Evolutionary conservation across 2,888 invertebrate species (phyloP).

Genomic region (Habrosyne pyritoides): DNA sequence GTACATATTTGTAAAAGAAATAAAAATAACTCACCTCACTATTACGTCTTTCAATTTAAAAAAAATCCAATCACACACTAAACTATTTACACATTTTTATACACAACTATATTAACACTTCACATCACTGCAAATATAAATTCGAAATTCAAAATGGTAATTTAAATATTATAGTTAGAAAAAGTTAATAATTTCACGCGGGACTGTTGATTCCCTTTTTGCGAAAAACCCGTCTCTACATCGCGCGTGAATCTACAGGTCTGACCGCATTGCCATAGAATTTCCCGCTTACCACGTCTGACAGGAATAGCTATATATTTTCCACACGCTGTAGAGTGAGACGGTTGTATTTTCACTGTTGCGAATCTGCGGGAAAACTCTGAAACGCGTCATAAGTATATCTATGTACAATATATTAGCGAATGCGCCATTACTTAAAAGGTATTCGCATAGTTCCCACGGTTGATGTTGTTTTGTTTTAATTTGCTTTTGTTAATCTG

Average conservation of each 20-base stretch:
- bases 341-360: constrained; percentile 30
- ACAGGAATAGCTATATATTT: constrained; percentile 38
- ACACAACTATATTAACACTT: constrained; percentile 15
- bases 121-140: constrained; percentile 12
- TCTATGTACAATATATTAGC: constrained; percentile 18
- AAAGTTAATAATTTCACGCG: constrained; percentile 30
- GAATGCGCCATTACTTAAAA: constrained; percentile 33
- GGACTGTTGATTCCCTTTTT: constrained; percentile 9
- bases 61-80: constrained; percentile 42
- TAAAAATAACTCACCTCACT: constrained; percentile 63
- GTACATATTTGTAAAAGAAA: neutral
- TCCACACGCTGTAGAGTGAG: constrained; percentile 38
- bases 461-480: constrained; percentile 3
- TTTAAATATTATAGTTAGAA: constrained; percentile 11
- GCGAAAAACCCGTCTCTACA: constrained; percentile 60
- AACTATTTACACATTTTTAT: constrained; percentile 31
- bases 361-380: constrained; percentile 53
- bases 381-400: constrained; percentile 35
- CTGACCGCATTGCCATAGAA: constrained; percentile 62
- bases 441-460: constrained; percentile 4
- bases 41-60: constrained; percentile 62
- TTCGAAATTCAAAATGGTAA: neutral
- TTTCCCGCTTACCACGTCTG: constrained; percentile 64
- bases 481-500: neutral
- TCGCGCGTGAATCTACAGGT: constrained; percentile 74